A percentile compares a stretch with the other conserved stretches of the same genome.
These are phyloP conservation scores for Synergus japonicus DNA, from an alignment of 2,888 invertebrate genomes.

Conservation along the genomic window DNA sequence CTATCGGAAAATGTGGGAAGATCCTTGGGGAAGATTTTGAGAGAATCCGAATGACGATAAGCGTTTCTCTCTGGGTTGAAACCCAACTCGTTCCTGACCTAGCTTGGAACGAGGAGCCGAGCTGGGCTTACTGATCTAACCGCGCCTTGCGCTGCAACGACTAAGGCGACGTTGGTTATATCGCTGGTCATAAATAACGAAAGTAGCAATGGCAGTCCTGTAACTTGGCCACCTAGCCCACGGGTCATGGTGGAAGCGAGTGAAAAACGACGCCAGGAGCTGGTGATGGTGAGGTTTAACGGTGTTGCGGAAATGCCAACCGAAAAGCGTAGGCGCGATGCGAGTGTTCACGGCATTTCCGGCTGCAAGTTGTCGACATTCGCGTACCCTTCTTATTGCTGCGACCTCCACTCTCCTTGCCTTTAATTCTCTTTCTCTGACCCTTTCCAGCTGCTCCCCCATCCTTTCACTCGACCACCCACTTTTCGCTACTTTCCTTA, in stretches of 20 bases:
- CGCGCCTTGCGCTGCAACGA: constrained; percentile 48
- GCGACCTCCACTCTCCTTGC: constrained; percentile 39
- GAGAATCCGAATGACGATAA: constrained; percentile 9
- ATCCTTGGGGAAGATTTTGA: background rate
- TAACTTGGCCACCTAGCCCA: constrained; percentile 48
- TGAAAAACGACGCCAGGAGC: constrained; percentile 61
- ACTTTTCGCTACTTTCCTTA: constrained; percentile 33
- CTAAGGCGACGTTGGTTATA: constrained; percentile 62
- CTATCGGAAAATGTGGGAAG: background rate
- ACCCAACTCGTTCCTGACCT: constrained; percentile 32
- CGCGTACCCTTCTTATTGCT: constrained; percentile 13
- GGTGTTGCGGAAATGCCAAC: constrained; percentile 57
- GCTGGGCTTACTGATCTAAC: constrained; percentile 26
- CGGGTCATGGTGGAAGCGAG: constrained; percentile 50
- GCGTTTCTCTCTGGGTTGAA: constrained; percentile 27
- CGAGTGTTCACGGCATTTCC: constrained; percentile 47
- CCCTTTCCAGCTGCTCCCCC: constrained; percentile 40
- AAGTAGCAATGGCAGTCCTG: constrained; percentile 66
- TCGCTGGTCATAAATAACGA: constrained; percentile 68
- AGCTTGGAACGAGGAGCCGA: constrained; percentile 8
- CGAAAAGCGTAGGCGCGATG: constrained; percentile 48
- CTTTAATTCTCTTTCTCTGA: constrained; percentile 42
- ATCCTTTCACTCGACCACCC: constrained; percentile 45
- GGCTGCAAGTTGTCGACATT: constrained; percentile 45
- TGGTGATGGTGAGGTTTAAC: constrained; percentile 44